These are phyloP conservation scores for Anaspis maculata DNA, from an alignment of 2,888 invertebrate genomes.

Conservation along the genomic window DNA sequence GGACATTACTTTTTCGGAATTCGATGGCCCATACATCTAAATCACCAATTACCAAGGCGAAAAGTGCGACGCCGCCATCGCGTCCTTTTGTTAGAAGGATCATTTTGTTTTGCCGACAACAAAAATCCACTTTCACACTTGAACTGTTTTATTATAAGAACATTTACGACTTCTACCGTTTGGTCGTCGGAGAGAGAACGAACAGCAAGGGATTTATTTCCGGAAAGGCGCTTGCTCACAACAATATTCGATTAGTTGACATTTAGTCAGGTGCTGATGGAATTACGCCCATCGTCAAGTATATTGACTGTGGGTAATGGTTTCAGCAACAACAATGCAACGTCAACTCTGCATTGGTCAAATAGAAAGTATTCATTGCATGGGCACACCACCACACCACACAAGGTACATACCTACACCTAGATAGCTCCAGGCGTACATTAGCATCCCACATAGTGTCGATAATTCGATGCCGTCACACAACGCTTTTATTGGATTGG, in stretches of 20 bases:
- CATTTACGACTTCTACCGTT: constrained; percentile 36
- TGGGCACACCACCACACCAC: too few relatives aligned
- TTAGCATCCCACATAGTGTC: too few relatives aligned
- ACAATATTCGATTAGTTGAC: constrained; percentile 23
- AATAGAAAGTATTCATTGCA: too few relatives aligned
- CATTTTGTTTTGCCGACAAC: constrained; percentile 36
- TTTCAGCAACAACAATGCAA: too few relatives aligned
- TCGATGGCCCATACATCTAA: constrained; percentile 26
- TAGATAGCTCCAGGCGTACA: too few relatives aligned
- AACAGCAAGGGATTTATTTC: constrained; percentile 29
- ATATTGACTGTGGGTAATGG: not conserved
- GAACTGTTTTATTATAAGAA: constrained; percentile 39
- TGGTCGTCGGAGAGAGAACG: too few relatives aligned
- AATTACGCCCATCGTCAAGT: constrained; percentile 11
- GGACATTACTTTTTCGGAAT: constrained; percentile 21
- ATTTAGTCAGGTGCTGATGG: constrained; percentile 20
- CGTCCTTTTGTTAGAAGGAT: constrained; percentile 31
- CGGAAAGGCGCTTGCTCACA: constrained; percentile 14
- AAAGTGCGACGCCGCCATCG: constrained; percentile 17
- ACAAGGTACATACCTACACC: too few relatives aligned
- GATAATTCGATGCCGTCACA: too few relatives aligned
- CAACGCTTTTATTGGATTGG: too few relatives aligned
- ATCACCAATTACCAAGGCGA: constrained; percentile 35
- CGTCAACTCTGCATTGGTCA: too few relatives aligned
- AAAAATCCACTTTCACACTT: constrained; percentile 44